Conservation (phyloP, 2,888 invertebrate species). For the Orthosia cruda region DNA sequence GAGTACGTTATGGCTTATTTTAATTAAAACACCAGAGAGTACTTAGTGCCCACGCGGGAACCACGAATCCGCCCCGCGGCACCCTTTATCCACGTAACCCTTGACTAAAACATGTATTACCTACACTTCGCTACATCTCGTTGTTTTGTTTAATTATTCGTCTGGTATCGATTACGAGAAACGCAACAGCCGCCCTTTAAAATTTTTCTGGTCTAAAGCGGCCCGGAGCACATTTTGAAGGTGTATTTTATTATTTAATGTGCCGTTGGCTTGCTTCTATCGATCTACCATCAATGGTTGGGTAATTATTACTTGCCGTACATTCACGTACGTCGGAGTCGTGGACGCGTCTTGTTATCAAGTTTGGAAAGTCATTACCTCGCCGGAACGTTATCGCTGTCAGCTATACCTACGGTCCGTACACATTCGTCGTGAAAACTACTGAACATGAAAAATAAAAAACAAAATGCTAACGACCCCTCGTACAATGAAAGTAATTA, state of each 20-base stretch:
- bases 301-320: conserved; percentile 80
- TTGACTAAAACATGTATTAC: conserved; percentile 64
- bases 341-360: conserved; percentile 59
- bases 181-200: conserved; percentile 69
- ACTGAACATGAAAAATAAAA: conserved; percentile 79
- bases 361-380: conserved; percentile 83
- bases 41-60: conserved; percentile 36
- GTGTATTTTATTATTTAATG: conserved; percentile 76
- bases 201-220: conserved; percentile 72
- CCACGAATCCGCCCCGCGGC: conserved; percentile 45
- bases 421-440: conserved; percentile 79
- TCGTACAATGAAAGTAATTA: conserved; percentile 88
- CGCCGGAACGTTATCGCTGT: conserved; percentile 74
- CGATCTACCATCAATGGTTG: conserved; percentile 76
- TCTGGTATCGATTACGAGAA: conserved; percentile 77
- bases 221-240: conserved; percentile 75
- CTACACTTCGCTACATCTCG: conserved; percentile 61
- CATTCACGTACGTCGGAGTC: conserved; percentile 63
- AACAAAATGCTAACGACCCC: conserved; percentile 82
- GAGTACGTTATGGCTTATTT: conserved; percentile 21
- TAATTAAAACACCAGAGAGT: conserved; percentile 47
- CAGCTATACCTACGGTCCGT: conserved; percentile 70
- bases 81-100: conserved; percentile 57
- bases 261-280: conserved; percentile 73
- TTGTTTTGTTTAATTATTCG: conserved; percentile 75